Percentiles rank a stretch among this genome's conserved stretches.
These are phyloP conservation scores for Labroides dimidiatus DNA, from an alignment of 2,797 vertebrate species.

Conservation along the genomic window DNA sequence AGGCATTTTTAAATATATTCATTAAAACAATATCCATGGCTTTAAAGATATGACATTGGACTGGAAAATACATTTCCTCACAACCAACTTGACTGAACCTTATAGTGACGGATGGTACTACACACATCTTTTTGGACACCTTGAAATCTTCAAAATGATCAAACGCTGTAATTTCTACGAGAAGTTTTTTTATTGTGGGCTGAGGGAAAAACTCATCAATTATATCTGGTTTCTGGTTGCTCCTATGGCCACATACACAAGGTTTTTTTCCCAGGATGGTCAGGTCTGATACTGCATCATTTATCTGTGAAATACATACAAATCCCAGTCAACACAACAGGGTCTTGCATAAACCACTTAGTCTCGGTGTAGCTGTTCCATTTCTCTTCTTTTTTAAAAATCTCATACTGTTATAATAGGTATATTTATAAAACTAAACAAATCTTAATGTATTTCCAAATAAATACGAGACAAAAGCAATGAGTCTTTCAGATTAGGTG, in stretches of 20 bases:
- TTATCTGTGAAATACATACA: constrained; percentile 7
- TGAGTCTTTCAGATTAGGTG: constrained; percentile 15
- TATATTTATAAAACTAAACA: constrained; percentile 3
- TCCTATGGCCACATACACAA: background rate
- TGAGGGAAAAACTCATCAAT: constrained; percentile 4
- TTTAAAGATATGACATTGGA: constrained; percentile 56
- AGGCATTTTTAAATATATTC: constrained; percentile 64
- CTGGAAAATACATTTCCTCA: constrained; percentile 38
- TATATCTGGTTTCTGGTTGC: background rate
- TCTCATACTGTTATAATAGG: background rate
- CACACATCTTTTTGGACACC: background rate
- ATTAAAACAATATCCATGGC: constrained; percentile 71
- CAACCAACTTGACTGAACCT: constrained; percentile 3
- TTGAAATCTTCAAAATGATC: background rate
- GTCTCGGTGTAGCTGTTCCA: constrained; percentile 11
- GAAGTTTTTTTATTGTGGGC: constrained; percentile 1
- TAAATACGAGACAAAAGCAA: constrained; percentile 21
- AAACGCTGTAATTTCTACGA: background rate
- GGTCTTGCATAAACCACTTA: constrained; percentile 3
- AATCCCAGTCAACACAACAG: constrained; percentile 2
- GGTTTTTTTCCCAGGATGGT: background rate
- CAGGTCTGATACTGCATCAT: background rate
- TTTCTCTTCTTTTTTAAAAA: constrained; percentile 5
- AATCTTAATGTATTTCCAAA: constrained; percentile 31
- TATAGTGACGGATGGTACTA: constrained; percentile 5